These are phyloP conservation scores for Petrocephalus sullivani DNA, from an alignment of 2,797 vertebrate genomes.

Conservation along the genomic window DNA sequence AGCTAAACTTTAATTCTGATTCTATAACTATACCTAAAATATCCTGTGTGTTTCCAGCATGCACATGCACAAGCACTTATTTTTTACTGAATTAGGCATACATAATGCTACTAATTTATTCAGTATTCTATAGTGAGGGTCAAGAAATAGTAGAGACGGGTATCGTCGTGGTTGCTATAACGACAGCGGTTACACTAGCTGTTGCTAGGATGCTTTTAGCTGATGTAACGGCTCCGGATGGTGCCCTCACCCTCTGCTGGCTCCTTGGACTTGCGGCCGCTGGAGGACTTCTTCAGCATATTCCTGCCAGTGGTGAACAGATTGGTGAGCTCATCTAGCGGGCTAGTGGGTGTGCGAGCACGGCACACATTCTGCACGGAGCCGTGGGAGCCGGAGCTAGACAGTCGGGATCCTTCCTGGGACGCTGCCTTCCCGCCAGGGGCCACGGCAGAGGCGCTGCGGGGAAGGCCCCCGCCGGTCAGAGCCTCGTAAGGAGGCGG, in stretches of 20 bases:
- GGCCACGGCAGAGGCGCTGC: conserved; percentile 86
- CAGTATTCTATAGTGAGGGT: neutral
- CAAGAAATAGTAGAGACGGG: neutral
- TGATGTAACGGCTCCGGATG: neutral
- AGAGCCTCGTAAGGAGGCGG: conserved; percentile 87
- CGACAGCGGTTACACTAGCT: neutral
- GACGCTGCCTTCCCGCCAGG: conserved; percentile 76
- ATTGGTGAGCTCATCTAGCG: conserved; percentile 91
- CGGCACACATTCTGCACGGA: conserved; percentile 81
- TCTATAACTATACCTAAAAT: neutral
- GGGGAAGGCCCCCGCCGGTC: conserved; percentile 70
- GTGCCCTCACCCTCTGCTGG: conserved; percentile 82
- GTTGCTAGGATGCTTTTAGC: neutral
- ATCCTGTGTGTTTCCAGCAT: neutral
- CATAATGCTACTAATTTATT: neutral
- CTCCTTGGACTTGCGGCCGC: conserved; percentile 90
- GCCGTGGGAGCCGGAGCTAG: conserved; percentile 65
- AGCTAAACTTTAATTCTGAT: neutral
- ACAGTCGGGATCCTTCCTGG: conserved; percentile 79
- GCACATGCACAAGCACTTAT: neutral
- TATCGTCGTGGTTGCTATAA: neutral
- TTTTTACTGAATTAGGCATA: neutral
- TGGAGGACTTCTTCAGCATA: conserved; percentile 89
- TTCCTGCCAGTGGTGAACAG: conserved; percentile 94
- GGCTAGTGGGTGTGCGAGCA: conserved; percentile 91